phyloP scores from a whole-genome alignment of 2,113 vertebrate genomes.

The Ceyx melanurus region DNA sequence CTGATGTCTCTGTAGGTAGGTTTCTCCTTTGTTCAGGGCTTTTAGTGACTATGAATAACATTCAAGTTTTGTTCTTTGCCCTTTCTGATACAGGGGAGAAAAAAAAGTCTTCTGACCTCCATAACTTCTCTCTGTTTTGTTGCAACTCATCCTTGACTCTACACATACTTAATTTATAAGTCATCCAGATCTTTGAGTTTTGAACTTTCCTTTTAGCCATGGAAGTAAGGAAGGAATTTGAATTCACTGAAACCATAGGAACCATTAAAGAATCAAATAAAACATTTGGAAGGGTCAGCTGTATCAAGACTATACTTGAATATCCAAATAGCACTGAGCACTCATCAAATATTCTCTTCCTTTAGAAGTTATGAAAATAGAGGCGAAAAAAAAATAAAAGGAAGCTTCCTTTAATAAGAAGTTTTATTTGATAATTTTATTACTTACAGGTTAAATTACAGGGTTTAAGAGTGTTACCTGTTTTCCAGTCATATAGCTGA shows the following conservation, averaged over 20 bases:
- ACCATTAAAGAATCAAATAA: not conserved
- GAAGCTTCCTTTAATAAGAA: accelerated
- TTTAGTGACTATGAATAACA: not conserved
- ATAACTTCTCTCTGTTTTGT: not conserved
- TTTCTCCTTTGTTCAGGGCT: not conserved
- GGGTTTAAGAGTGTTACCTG: not conserved
- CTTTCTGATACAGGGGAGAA: not conserved
- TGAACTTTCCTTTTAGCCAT: not conserved
- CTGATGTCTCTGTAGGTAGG: not conserved
- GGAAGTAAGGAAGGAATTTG: not conserved
- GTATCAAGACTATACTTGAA: not conserved
- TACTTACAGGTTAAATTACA: not conserved
- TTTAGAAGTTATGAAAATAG: not conserved
- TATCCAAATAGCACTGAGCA: not conserved
- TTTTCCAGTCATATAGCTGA: not conserved
- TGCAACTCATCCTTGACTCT: not conserved
- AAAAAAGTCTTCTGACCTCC: not conserved
- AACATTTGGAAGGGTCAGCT: not conserved
- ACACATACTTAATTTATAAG: accelerated
- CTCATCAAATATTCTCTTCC: not conserved
- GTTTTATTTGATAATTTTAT: not conserved
- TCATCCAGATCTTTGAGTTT: not conserved
- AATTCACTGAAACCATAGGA: not conserved
- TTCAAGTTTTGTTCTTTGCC: not conserved
- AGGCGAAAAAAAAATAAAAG: not conserved